phyloP scores from a whole-genome alignment of 2,888 invertebrate genomes.

The Heteromurus nitidus region DNA sequence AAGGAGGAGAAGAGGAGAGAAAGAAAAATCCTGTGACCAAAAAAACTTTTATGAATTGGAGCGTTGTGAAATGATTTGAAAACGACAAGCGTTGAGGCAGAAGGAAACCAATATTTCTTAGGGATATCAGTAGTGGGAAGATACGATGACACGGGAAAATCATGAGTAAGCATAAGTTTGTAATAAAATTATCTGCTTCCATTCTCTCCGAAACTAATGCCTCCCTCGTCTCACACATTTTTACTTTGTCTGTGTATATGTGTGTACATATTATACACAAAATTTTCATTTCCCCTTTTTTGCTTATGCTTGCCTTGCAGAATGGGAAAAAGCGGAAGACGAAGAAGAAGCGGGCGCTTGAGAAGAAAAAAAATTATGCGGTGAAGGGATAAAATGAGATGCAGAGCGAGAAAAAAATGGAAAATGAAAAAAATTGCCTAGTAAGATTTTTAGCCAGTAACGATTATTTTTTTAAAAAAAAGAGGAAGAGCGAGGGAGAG shows the following conservation, averaged over 20 bases:
- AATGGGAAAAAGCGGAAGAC: constrained; percentile 18
- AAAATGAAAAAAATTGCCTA: constrained; percentile 20
- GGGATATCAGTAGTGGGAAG: constrained; percentile 50
- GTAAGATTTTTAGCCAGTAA: constrained; percentile 24
- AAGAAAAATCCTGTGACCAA: not conserved
- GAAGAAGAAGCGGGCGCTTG: not conserved
- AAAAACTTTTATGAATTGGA: constrained; percentile 58
- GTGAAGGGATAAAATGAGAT: constrained; percentile 55
- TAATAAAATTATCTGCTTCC: constrained; percentile 63
- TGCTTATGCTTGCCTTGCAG: constrained; percentile 25
- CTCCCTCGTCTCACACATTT: too few relatives aligned
- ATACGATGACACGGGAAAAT: constrained; percentile 52
- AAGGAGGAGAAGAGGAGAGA: not conserved
- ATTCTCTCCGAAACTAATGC: constrained; percentile 38
- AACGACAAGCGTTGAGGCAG: constrained; percentile 63
- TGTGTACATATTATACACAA: too few relatives aligned
- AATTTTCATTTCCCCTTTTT: not conserved
- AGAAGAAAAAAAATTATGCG: constrained; percentile 39
- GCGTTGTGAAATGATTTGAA: constrained; percentile 61
- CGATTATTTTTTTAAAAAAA: constrained; percentile 35
- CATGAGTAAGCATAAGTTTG: constrained; percentile 65
- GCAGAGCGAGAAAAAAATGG: not conserved
- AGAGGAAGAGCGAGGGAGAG: not conserved
- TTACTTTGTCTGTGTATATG: not conserved
- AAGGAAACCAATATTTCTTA: constrained; percentile 64